phyloP scores from a whole-genome alignment of 2,797 vertebrate genomes.

The Sardinella longiceps region DNA sequence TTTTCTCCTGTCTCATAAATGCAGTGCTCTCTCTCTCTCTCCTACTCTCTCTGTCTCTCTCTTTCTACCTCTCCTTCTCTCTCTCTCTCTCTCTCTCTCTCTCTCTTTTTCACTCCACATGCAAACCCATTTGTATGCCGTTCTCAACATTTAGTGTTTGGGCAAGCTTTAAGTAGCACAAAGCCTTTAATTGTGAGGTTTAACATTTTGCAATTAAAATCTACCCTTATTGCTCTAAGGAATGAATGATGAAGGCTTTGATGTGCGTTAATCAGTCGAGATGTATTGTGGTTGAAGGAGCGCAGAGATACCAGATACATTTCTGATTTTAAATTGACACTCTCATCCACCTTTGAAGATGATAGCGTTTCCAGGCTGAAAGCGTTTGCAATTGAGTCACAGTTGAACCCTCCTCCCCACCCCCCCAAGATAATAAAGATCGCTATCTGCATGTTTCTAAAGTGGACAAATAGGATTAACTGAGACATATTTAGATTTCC shows the following conservation, averaged over 20 bases:
- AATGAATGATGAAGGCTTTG: constrained; percentile 86
- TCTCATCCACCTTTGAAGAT: constrained; percentile 83
- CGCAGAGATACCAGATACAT: constrained; percentile 90
- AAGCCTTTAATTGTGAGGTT: constrained; percentile 95
- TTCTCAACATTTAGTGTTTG: constrained; percentile 82
- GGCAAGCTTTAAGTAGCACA: constrained; percentile 87
- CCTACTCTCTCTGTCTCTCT: constrained; percentile 40
- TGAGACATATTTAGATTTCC: constrained; percentile 70
- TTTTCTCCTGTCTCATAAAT: constrained; percentile 58
- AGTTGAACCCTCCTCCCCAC: constrained; percentile 67
- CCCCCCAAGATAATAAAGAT: constrained; percentile 71
- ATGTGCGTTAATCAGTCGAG: constrained; percentile 92
- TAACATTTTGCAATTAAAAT: constrained; percentile 98
- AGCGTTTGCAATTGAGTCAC: constrained; percentile 71
- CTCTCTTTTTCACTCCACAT: not conserved
- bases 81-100: constrained; percentile 51
- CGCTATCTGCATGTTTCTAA: constrained; percentile 73
- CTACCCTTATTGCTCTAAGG: constrained; percentile 88
- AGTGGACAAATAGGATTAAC: constrained; percentile 82
- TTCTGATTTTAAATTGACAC: constrained; percentile 85
- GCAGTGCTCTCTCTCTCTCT: constrained; percentile 8
- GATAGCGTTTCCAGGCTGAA: constrained; percentile 69
- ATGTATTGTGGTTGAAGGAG: constrained; percentile 92
- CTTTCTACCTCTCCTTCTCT: constrained; percentile 29
- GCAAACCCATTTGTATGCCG: constrained; percentile 85